phyloP scores from a whole-genome alignment of 1,140 invertebrate genomes.

The Brachionus calyciflorus region DNA sequence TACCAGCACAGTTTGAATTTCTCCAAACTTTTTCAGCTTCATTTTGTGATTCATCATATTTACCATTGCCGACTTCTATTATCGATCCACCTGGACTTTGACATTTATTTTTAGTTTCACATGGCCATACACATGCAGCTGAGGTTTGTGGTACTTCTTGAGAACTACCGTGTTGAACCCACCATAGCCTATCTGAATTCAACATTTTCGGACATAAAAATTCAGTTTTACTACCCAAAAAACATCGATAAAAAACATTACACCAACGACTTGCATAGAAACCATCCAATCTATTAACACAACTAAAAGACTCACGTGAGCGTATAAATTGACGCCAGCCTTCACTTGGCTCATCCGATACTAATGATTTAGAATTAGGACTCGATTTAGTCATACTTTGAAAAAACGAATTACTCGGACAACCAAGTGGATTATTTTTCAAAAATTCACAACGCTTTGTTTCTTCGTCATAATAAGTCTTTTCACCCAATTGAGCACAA shows the following conservation, averaged over 20 bases:
- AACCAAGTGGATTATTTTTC: not conserved
- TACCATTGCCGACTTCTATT: not conserved
- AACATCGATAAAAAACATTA: conserved; percentile 46
- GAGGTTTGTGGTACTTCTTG: conserved; percentile 30
- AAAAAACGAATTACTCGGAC: not conserved
- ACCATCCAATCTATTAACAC: not conserved
- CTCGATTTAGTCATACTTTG: not conserved
- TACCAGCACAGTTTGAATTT: not conserved
- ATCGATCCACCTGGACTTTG: conserved; percentile 27
- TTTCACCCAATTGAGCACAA: conserved; percentile 43
- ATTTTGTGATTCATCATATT: conserved; percentile 2
- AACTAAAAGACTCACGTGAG: conserved; percentile 7
- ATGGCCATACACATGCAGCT: conserved; percentile 44
- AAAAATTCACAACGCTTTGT: conserved; percentile 25
- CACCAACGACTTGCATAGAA: conserved; percentile 47
- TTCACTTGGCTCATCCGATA: not conserved
- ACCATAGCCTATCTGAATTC: conserved; percentile 37
- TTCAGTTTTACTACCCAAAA: conserved; percentile 1
- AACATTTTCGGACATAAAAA: conserved; percentile 46
- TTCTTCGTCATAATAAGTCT: conserved; percentile 42
- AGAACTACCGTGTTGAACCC: conserved; percentile 43
- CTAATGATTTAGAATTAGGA: not conserved
- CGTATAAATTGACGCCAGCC: conserved; percentile 31
- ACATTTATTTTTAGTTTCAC: conserved; percentile 31
- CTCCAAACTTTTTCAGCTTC: conserved; percentile 9